Evolutionary conservation across 2,888 invertebrate species (phyloP), one percentile per base, ranked within the genome.

Genomic region (Phengaris alcon): DNA sequence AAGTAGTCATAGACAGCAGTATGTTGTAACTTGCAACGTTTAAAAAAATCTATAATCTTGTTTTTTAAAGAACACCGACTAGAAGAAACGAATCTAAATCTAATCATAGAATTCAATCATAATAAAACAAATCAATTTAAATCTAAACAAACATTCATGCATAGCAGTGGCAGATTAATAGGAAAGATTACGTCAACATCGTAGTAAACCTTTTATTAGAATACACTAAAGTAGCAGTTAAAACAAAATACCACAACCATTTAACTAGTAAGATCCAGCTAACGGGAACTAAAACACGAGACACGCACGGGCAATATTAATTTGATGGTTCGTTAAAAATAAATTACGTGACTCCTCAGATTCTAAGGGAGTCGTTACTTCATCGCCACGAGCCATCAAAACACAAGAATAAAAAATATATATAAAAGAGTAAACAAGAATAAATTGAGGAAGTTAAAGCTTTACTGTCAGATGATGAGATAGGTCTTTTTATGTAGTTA

Each of bases 271-370:
- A 78, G 78, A 78, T 81, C 80, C 80, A 80, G 76, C 78, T 82
- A 83, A 82, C 83, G 82, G 83, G 79, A 80, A 76, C 79, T 75
- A 74, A 75, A 78, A 75, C 35, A 15, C 76, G 74, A 69, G 54
- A 74, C 59, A 80, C 82, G 81, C 80, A 79, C 78, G 77, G 77
- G 78, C 77, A 79, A 79, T 82, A 79, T 78, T 75, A 78, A 81
- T 79, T 80, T 76, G 78, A 77, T 79, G 76, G 75, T 76, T 79
- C 78, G 77, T 76, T 77, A 78, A 78, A 76, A 79, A 75, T 59
- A 75, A 70, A 79, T 80, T 81, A 81, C 80, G 79, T 81, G 79
- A 78, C 79, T 78, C 77, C 79, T 79, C 78, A 78, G 75, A 74
- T 73, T 77, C 75, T 57, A n/a, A 55, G 57, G 8, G 54, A 73